These are phyloP conservation scores for Selene dorsalis DNA, from an alignment of 2,797 vertebrate species.

Conservation along the genomic window DNA sequence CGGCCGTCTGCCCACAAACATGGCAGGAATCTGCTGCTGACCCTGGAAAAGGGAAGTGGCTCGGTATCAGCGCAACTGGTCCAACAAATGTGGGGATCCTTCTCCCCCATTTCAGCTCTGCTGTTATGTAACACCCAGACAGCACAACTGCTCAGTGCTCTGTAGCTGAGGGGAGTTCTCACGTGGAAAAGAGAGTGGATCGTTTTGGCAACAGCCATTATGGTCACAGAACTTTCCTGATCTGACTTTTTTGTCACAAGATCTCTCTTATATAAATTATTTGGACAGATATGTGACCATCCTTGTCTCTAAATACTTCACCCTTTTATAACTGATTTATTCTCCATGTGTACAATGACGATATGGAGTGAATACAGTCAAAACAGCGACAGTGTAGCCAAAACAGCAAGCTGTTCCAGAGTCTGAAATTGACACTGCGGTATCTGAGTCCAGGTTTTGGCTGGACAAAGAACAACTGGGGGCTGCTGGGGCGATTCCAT, in stretches of 20 bases:
- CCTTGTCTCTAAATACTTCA: no score
- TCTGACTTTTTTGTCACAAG: background rate
- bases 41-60: constrained; percentile 53
- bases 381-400: constrained; percentile 5
- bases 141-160: constrained; percentile 9
- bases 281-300: background rate
- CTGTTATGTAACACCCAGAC: constrained; percentile 45
- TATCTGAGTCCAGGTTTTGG: constrained; percentile 12
- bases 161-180: constrained; percentile 1
- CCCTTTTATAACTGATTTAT: background rate
- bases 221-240: background rate
- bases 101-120: constrained; percentile 7
- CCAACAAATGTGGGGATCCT: constrained; percentile 43
- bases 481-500: background rate
- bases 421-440: constrained; percentile 23
- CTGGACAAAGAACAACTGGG: background rate
- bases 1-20: constrained; percentile 70
- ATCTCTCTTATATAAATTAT: background rate
- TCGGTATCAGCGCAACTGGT: constrained; percentile 20
- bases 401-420: constrained; percentile 4
- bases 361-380: background rate
- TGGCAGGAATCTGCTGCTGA: constrained; percentile 66
- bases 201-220: background rate
- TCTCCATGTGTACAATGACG: background rate
- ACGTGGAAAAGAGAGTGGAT: constrained; percentile 10